Base-by-base conservation (phyloP, 2,888 invertebrate genomes). In the Apodemia mormo region DNA sequence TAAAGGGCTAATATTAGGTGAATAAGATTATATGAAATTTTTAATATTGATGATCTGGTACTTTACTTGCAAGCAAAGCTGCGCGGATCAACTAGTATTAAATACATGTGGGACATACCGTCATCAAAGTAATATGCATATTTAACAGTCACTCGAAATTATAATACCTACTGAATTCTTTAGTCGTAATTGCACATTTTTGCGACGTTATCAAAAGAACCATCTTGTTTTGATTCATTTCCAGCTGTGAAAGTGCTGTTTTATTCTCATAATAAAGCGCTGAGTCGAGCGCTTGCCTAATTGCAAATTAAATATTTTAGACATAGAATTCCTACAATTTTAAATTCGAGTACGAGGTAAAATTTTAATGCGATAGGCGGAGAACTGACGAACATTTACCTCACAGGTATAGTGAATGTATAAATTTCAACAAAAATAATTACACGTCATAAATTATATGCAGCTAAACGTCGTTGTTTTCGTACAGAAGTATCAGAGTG, bases 241-340 rank as follows among this genome's bases (percentile, higher is more conserved):
- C 22, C 12, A 49, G 49, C 29, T 7, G 73, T 69, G 74, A 74
- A 74, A 74, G 74, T 71, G 65, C 49, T 68, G 65, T 73, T 72
- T 43, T 43, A 43, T 69, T 73, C 73, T 68, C 71, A 73, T 73
- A 69, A 70, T 71, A 66, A 70, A 69, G 65, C 58, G 64, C 56
- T 29, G 9, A 29, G 9, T 56, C 29, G 29, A 56, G 29, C 49
- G 49, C 56, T 56, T 56, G 29, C 22, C 56, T 56, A 29, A 56
- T 56, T 56, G 56, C 56, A n/a, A 56, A 56, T 56, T 56, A 56
- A 56, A 56, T 29, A 29, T n/a, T 49, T 49, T 49, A 49, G 56
- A 9, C 29, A 56, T 49, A 56, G 22, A 56, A 29, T 56, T 22
- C 9, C 9, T 56, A 56, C 56, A 56, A 29, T 56, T 29, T 56